Conservation (phyloP, 2,113 vertebrate species). For the Odontophorus gujanensis region DNA sequence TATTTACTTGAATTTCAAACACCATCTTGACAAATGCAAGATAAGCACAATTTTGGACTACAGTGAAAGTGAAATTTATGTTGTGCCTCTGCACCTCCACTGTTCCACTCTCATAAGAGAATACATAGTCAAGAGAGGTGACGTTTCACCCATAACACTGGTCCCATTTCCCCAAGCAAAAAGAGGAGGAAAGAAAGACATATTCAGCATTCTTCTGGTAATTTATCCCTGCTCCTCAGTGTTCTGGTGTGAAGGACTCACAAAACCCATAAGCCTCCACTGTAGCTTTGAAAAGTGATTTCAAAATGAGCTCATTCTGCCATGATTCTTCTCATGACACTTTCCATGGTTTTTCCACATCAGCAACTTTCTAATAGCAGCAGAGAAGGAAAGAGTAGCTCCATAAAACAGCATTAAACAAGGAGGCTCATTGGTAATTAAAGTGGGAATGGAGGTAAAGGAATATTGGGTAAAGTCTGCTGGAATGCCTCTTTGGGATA, state of each 20-base stretch:
- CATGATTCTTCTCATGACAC: conserved; percentile 13
- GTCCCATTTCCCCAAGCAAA: neutral
- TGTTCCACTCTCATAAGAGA: neutral
- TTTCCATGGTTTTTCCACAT: conserved; percentile 17
- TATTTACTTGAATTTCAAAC: neutral
- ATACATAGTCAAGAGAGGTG: neutral
- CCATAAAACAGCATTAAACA: conserved; percentile 53
- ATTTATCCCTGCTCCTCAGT: neutral
- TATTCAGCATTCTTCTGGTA: neutral
- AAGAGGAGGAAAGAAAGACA: neutral
- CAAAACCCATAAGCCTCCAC: neutral
- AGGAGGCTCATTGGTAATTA: conserved; percentile 51
- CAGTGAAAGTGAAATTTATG: neutral
- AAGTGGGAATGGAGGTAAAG: conserved; percentile 17
- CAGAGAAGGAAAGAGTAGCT: conserved; percentile 14
- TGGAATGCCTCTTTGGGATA: conserved; percentile 50
- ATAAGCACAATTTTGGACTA: neutral
- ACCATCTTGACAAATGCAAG: neutral
- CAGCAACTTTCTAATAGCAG: conserved; percentile 31
- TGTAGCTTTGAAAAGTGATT: neutral
- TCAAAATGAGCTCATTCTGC: neutral
- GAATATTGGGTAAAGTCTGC: conserved; percentile 10
- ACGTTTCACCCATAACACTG: neutral
- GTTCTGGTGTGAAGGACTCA: neutral
- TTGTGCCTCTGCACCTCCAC: neutral